These are phyloP conservation scores for Typhlichthys subterraneus DNA, from an alignment of 2,797 vertebrate species.

Conservation along the genomic window DNA sequence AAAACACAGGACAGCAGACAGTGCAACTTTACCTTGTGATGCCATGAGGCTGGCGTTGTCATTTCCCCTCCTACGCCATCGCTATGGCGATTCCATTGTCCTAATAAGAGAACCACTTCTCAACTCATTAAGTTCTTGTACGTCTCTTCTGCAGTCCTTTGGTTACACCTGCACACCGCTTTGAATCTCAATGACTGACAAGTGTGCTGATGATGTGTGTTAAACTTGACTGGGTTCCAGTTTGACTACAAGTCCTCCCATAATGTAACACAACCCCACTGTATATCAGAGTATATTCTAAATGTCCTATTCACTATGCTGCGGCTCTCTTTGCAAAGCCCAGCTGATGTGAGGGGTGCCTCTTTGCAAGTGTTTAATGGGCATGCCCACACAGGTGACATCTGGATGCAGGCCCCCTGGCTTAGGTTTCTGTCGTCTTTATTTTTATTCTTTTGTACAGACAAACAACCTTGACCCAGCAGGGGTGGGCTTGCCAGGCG, in stretches of 20 bases:
- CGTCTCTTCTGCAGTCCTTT: too few species aligned
- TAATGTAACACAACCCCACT: constrained; percentile 16
- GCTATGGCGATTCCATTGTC: neutral
- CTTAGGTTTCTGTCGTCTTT: neutral
- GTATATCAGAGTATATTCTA: constrained; percentile 21
- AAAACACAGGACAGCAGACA: constrained; percentile 34
- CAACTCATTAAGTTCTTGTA: neutral
- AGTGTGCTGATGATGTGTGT: constrained; percentile 9
- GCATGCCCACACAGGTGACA: neutral
- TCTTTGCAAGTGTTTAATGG: constrained; percentile 9
- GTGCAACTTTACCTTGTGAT: constrained; percentile 1
- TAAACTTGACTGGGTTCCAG: constrained; percentile 11
- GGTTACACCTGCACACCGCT: neutral
- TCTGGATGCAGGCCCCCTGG: constrained; percentile 13
- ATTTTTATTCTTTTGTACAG: constrained; percentile 40
- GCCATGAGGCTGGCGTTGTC: constrained; percentile 5
- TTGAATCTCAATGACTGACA: constrained; percentile 7
- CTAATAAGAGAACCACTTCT: neutral
- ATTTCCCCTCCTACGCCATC: neutral
- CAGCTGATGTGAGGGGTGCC: constrained; percentile 11
- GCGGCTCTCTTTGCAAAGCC: constrained; percentile 16
- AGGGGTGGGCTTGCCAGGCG: constrained; percentile 32
- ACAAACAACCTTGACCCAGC: constrained; percentile 26
- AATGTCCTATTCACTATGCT: constrained; percentile 20
- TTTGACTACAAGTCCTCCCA: constrained; percentile 20